Evolutionary conservation across 2,888 invertebrate species (phyloP).

Genomic region (Epinotia brunnichana): DNA sequence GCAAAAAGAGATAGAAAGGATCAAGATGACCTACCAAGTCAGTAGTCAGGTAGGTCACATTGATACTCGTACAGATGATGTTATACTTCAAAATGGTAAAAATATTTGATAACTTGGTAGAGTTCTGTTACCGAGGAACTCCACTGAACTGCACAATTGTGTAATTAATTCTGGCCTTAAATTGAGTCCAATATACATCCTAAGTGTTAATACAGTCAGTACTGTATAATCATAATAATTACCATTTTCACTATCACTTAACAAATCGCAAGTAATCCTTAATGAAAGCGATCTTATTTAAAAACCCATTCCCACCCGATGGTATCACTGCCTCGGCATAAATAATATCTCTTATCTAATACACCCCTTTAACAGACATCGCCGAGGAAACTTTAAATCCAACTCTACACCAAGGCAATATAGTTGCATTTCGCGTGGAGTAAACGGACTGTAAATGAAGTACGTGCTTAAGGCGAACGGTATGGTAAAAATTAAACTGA

Average conservation of each 20-base stretch:
- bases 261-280: conserved; percentile 40
- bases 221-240: conserved; percentile 32
- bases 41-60: no score
- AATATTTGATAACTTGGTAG: not conserved
- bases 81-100: no score
- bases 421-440: not conserved
- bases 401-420: conserved; percentile 19
- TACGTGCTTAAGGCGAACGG: conserved; percentile 25
- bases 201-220: conserved; percentile 18
- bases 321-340: conserved; percentile 53
- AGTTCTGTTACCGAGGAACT: no score
- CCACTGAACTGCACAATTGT: not conserved
- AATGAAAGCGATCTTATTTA: conserved; percentile 47
- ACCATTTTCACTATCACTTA: conserved; percentile 35
- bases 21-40: no score
- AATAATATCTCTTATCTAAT: conserved; percentile 54
- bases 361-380: conserved; percentile 46
- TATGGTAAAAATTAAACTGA: not conserved
- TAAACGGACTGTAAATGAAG: conserved; percentile 23
- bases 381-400: not conserved
- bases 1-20: no score
- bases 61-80: no score
- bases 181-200: not conserved
- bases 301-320: conserved; percentile 51
- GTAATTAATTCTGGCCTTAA: not conserved